A percentile compares a stretch with the other conserved stretches of the same genome.
Evolutionary conservation across 2,113 vertebrate genomes (phyloP).

Genomic region (Austrofundulus limnaeus): DNA sequence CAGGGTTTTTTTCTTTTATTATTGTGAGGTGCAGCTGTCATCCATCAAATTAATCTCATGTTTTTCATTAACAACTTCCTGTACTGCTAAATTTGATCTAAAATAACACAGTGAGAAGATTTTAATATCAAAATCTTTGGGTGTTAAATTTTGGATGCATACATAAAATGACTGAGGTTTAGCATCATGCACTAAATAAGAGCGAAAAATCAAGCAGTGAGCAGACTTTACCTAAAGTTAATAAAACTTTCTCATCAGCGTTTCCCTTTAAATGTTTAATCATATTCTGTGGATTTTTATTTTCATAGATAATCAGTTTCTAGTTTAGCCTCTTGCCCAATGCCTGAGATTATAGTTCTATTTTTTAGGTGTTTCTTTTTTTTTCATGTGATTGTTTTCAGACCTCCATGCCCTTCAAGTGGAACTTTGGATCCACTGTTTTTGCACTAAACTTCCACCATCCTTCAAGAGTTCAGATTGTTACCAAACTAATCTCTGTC

Average conservation of each 20-base stretch:
- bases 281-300: not conserved
- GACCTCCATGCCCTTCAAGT: slow-evolving; percentile 78
- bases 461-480: slow-evolving; percentile 58
- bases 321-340: slow-evolving; percentile 10
- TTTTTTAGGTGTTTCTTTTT: slow-evolving; percentile 24
- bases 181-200: slow-evolving; percentile 37
- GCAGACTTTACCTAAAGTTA: not conserved
- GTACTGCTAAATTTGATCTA: not conserved
- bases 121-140: slow-evolving; percentile 9
- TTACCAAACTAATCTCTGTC: slow-evolving; percentile 53
- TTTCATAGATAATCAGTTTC: slow-evolving; percentile 3
- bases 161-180: slow-evolving; percentile 10
- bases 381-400: slow-evolving; percentile 67
- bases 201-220: slow-evolving; percentile 19
- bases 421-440: slow-evolving; percentile 77
- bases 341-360: slow-evolving; percentile 3
- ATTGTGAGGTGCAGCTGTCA: not conserved
- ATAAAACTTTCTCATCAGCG: not conserved
- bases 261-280: not conserved
- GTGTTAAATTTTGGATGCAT: slow-evolving; percentile 16
- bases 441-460: slow-evolving; percentile 78
- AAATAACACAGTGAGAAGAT: slow-evolving; percentile 23
- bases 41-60: not conserved
- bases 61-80: not conserved
- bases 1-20: not conserved